A percentile compares a stretch with the other conserved stretches of the same genome.
Conservation (phyloP, 2,888 invertebrate species). For the Endomychus coccineus region DNA sequence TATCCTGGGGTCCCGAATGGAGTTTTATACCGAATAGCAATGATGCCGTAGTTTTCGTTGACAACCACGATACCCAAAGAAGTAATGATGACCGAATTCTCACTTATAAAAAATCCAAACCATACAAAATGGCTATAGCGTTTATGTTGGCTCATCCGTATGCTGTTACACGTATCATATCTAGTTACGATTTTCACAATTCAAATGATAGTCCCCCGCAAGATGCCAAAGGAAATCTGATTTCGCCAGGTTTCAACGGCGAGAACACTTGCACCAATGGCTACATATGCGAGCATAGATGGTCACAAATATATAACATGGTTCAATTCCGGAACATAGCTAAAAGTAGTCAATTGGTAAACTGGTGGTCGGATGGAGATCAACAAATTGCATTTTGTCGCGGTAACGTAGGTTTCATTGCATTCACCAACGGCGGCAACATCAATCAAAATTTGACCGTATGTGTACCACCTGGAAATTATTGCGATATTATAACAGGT, state of each 20-base stretch:
- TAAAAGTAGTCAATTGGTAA: constrained; percentile 48
- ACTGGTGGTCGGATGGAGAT: constrained; percentile 77
- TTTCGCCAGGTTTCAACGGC: constrained; percentile 57
- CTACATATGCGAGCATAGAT: constrained; percentile 81
- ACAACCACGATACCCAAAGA: constrained; percentile 57
- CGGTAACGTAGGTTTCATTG: constrained; percentile 61
- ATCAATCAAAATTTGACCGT: constrained; percentile 58
- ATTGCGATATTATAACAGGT: constrained; percentile 82
- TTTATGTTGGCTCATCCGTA: constrained; percentile 85
- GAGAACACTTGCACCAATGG: constrained; percentile 61
- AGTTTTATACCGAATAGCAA: constrained; percentile 44
- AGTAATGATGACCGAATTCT: constrained; percentile 54
- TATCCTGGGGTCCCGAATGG: constrained; percentile 60
- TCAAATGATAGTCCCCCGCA: constrained; percentile 50
- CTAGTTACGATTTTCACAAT: constrained; percentile 62
- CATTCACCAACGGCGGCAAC: constrained; percentile 61
- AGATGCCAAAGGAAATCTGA: constrained; percentile 54
- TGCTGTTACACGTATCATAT: constrained; percentile 83
- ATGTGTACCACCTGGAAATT: constrained; percentile 65
- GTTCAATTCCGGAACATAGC: constrained; percentile 60
- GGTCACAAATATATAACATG: constrained; percentile 77
- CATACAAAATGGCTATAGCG: constrained; percentile 70
- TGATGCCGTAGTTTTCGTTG: constrained; percentile 35
- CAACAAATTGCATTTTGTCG: constrained; percentile 82
- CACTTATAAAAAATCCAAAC: constrained; percentile 58